Percentiles rank a stretch among this genome's conserved stretches.
These are phyloP conservation scores for Sesamia inferens DNA, from an alignment of 2,888 invertebrate species.

Conservation along the genomic window DNA sequence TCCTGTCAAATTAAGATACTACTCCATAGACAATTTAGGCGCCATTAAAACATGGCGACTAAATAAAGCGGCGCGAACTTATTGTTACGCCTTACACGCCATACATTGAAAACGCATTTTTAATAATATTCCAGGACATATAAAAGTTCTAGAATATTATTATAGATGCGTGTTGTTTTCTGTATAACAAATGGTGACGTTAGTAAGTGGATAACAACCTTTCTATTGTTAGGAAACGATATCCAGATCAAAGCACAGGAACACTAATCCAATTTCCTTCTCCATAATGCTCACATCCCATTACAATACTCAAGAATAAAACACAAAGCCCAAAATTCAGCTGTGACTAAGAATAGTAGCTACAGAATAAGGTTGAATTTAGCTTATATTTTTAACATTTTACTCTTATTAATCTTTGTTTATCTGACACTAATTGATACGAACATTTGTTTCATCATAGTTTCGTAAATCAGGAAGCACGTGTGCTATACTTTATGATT, in stretches of 20 bases:
- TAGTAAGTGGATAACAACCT: no score
- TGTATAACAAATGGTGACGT: background rate
- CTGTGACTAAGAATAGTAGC: slow-evolving; percentile 17
- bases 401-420: slow-evolving; percentile 25
- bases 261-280: slow-evolving; percentile 77
- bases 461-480: slow-evolving; percentile 60
- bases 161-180: no score
- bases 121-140: no score
- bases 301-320: slow-evolving; percentile 32
- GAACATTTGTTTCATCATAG: slow-evolving; percentile 52
- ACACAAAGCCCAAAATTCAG: slow-evolving; percentile 14
- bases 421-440: slow-evolving; percentile 60
- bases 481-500: slow-evolving; percentile 32
- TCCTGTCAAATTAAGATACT: no score
- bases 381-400: slow-evolving; percentile 2
- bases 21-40: no score
- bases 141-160: no score
- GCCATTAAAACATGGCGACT: no score
- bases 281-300: slow-evolving; percentile 50
- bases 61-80: no score
- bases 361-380: slow-evolving; percentile 25
- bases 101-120: no score
- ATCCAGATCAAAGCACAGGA: slow-evolving; percentile 80
- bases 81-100: no score
- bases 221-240: slow-evolving; percentile 33